Base-by-base conservation (phyloP, 2,797 vertebrate species). In the Todus mexicanus region DNA sequence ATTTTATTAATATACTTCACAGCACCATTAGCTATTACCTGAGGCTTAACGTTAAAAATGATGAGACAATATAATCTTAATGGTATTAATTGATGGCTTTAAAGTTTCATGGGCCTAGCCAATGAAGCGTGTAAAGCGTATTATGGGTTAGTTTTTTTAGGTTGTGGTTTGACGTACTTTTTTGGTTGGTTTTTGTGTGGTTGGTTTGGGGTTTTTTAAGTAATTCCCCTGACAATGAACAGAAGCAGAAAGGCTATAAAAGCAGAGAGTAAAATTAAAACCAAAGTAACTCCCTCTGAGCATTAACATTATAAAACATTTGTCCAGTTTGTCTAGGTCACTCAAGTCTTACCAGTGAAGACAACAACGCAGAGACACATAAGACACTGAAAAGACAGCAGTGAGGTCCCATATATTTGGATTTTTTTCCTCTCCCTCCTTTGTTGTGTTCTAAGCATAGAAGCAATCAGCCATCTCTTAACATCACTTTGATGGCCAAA, bases 1-100 rank as follows among this genome's bases (percentile, higher is more conserved):
- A 94, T 97, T 97, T 97, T 97, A 98, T 97, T 98, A 98, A 97
- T 97, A 96, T 87, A 97, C 95, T 97, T 97, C 97, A 94, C 96
- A 97, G 97, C 96, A 76, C 95, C 96, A 97, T 98, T 98, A 97
- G 96, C 92, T 93, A 83, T 96, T 97, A 97, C 97, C 96, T 97
- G 97, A 97, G 96, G 97, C 97, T 95, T 96, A 93, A 92, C 74
- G 21, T 97, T 97, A 97, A 97, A 97, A 97, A 96, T 92, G 84
- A 97, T 92, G 90, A 97, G 84, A 91, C 91, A 90, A 96, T 90
- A 95, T 94, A 96, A 95, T 94, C 92, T 96, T 97, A 97, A 97
- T 96, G 80, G 96, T 72, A 82, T 94, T 96, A 97, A 96, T 96
- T 96, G 95, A 95, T 15, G 42, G 84, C 88, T 96, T 92, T 59